Evolutionary conservation across 2,888 invertebrate species (phyloP).

Genomic region (Chrysolina oricalcia): DNA sequence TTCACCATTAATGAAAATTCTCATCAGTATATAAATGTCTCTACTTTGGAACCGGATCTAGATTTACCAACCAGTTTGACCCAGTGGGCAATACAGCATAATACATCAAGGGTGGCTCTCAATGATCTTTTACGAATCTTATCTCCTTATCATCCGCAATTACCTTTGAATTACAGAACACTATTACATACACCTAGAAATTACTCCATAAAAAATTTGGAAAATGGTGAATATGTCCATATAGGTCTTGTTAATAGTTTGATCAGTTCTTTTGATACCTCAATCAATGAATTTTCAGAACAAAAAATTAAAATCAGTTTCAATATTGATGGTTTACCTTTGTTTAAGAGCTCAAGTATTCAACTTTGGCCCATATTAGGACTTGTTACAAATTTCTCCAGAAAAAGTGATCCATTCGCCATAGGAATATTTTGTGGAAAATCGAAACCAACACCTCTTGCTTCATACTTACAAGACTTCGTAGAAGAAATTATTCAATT

Average conservation of each 20-base stretch:
- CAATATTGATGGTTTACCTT: constrained; percentile 50
- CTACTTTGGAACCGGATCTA: constrained; percentile 13
- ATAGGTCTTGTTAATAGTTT: constrained; percentile 38
- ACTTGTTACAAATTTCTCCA: constrained; percentile 37
- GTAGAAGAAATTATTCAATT: constrained; percentile 45
- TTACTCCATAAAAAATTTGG: constrained; percentile 28
- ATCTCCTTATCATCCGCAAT: constrained; percentile 39
- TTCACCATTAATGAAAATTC: neutral
- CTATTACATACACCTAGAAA: constrained; percentile 41
- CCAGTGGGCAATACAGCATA: constrained; percentile 29
- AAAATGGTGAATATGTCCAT: constrained; percentile 43
- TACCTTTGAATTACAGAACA: constrained; percentile 41
- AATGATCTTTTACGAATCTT: constrained; percentile 44
- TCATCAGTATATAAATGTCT: constrained; percentile 16
- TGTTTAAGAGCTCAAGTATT: constrained; percentile 40
- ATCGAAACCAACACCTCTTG: constrained; percentile 48
- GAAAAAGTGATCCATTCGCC: constrained; percentile 20
- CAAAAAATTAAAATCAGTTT: constrained; percentile 22
- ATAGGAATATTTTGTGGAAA: constrained; percentile 48
- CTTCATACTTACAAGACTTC: constrained; percentile 47
- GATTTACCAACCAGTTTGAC: constrained; percentile 16
- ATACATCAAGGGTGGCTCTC: constrained; percentile 29
- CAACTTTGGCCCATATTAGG: constrained; percentile 49
- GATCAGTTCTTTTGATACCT: constrained; percentile 8
- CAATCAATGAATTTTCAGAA: neutral